A percentile compares a stretch with the other conserved stretches of the same genome.
Conservation (phyloP, 2,113 vertebrate species). For the Corythoichthys intestinalis region DNA sequence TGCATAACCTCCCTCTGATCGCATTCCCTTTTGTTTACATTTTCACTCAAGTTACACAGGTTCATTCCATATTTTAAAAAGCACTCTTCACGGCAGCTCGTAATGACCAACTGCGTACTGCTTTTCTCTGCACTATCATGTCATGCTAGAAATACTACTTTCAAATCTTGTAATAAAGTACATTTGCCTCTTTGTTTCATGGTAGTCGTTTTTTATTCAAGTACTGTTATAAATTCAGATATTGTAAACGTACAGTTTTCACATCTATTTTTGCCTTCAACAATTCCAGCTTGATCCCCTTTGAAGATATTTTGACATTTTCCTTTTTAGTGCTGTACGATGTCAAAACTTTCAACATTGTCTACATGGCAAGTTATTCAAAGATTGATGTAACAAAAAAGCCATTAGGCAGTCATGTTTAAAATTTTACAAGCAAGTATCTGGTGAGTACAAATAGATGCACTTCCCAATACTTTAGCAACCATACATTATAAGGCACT, state of each 20-base stretch:
- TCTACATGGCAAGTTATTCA: slow-evolving; percentile 48
- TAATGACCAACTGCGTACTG: slow-evolving; percentile 22
- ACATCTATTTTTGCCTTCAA: neutral
- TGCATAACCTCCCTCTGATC: slow-evolving; percentile 11
- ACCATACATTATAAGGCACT: slow-evolving; percentile 58
- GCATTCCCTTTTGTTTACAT: slow-evolving; percentile 52
- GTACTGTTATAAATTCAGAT: neutral
- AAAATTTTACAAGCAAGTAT: slow-evolving; percentile 19
- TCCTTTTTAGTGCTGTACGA: neutral
- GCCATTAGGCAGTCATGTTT: slow-evolving; percentile 22
- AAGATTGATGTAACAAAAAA: slow-evolving; percentile 26
- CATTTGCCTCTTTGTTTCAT: slow-evolving; percentile 28
- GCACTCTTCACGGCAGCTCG: slow-evolving; percentile 19
- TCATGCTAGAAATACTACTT: slow-evolving; percentile 32
- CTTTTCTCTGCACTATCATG: slow-evolving; percentile 15
- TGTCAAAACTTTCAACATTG: neutral
- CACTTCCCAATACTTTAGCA: slow-evolving; percentile 22
- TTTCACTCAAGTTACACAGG: slow-evolving; percentile 28
- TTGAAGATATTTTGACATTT: neutral
- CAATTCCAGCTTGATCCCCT: neutral
- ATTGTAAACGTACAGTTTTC: neutral
- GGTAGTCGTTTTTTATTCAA: neutral
- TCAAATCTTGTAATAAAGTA: slow-evolving; percentile 57
- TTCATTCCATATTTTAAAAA: slow-evolving; percentile 27
- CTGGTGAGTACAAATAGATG: slow-evolving; percentile 23